phyloP scores from a whole-genome alignment of 1,140 invertebrate genomes.

The Argopecten irradians region DNA sequence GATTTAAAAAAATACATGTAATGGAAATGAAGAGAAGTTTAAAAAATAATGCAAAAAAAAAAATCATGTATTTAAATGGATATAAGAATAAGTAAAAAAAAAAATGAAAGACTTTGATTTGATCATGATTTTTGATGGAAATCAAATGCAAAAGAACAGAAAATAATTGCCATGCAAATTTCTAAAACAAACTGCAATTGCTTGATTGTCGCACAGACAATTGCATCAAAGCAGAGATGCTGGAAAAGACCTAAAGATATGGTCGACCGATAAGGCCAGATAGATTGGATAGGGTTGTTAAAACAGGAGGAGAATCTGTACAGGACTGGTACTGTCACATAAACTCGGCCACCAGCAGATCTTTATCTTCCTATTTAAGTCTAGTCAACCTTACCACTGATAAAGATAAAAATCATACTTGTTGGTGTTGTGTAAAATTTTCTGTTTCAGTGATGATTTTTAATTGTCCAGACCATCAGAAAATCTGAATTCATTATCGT shows the following conservation, averaged over 20 bases:
- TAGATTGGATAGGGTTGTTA: not conserved
- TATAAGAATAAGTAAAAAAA: no score
- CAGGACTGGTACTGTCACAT: not conserved
- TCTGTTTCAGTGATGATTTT: no score
- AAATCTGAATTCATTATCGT: no score
- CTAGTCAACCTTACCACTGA: not conserved
- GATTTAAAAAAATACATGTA: no score
- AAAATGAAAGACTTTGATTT: no score
- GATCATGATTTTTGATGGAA: not conserved
- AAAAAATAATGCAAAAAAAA: no score
- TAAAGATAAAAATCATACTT: no score
- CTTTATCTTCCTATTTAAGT: not conserved
- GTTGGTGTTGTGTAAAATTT: no score
- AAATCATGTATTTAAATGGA: no score
- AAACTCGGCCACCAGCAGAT: not conserved
- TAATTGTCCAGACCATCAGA: no score
- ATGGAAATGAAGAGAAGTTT: no score
- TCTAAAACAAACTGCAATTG: not conserved
- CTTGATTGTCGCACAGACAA: not conserved
- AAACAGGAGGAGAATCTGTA: not conserved
- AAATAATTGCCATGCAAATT: slow-evolving; percentile 18
- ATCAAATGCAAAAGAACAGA: not conserved
- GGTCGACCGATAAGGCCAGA: not conserved
- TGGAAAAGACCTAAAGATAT: not conserved
- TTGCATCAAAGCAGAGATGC: not conserved